Conservation (phyloP, 2,888 invertebrate species). For the Ligdia adustata region DNA sequence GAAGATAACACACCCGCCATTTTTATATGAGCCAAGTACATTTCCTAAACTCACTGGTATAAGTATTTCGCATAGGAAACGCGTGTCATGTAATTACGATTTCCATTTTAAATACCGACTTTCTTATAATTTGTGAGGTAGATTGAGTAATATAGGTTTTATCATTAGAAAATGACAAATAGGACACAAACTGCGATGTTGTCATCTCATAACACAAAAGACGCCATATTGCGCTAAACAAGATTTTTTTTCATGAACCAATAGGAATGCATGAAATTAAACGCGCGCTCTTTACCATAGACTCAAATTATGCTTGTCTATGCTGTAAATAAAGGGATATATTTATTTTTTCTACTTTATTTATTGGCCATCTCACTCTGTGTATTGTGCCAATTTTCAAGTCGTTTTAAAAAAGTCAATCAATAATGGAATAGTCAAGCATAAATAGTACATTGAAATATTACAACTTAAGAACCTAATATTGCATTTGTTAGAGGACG, state of each 20-base stretch:
- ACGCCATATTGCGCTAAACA: constrained; percentile 78
- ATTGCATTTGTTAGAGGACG: too few relatives aligned
- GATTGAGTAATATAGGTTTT: constrained; percentile 58
- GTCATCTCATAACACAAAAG: constrained; percentile 82
- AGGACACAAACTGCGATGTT: constrained; percentile 82
- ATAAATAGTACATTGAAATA: too few relatives aligned
- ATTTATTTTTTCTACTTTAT: too few relatives aligned
- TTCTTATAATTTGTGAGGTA: constrained; percentile 74
- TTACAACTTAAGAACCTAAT: too few relatives aligned
- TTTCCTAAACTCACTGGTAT: constrained; percentile 65
- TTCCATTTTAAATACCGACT: constrained; percentile 56
- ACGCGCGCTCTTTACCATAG: constrained; percentile 40
- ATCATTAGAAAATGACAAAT: constrained; percentile 68
- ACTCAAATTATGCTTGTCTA: constrained; percentile 11
- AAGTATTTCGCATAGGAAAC: constrained; percentile 41
- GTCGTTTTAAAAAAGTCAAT: too few relatives aligned
- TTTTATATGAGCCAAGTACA: constrained; percentile 78
- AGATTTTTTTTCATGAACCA: constrained; percentile 40
- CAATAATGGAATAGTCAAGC: too few relatives aligned
- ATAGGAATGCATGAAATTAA: constrained; percentile 31
- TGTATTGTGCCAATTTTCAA: too few relatives aligned
- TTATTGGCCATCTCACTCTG: too few relatives aligned
- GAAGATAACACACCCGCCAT: constrained; percentile 84
- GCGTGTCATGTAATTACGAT: constrained; percentile 50
- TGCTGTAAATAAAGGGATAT: too few relatives aligned